phyloP scores from a whole-genome alignment of 2,797 vertebrate genomes.

The Lepilemur septentrionalis region DNA sequence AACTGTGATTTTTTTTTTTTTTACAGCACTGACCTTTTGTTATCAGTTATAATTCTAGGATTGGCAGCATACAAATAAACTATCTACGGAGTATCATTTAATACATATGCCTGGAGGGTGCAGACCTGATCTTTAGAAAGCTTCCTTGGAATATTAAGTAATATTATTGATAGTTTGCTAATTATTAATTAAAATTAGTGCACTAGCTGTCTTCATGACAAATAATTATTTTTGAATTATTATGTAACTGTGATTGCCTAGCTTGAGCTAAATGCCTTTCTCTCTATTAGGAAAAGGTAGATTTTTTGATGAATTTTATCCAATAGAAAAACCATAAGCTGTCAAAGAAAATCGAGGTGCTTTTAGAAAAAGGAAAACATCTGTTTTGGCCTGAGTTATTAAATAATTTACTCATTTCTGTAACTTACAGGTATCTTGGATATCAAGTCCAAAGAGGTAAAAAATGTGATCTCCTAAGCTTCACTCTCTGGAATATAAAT shows the following conservation, averaged over 20 bases:
- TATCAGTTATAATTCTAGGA: slow-evolving; percentile 29
- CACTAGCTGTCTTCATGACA: background rate
- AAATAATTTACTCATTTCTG: background rate
- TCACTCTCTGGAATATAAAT: background rate
- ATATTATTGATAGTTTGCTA: background rate
- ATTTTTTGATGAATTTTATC: background rate
- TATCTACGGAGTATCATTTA: background rate
- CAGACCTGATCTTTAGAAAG: background rate
- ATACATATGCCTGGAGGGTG: background rate
- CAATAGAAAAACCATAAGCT: background rate
- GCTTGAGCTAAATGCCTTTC: background rate
- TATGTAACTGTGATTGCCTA: background rate
- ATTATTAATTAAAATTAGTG: background rate
- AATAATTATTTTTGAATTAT: background rate
- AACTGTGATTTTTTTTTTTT: background rate
- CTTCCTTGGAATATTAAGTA: background rate
- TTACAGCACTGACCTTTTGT: background rate
- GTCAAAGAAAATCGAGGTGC: background rate
- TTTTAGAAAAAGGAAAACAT: background rate
- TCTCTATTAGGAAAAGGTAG: background rate
- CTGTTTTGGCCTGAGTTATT: background rate
- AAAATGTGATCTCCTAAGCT: background rate
- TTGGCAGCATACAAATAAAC: fast-evolving
- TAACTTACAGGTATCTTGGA: background rate
- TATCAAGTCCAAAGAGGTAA: background rate